Percentiles rank a stretch among this genome's conserved stretches.
phyloP scores from a whole-genome alignment of 2,888 invertebrate genomes.

The Drosophila affinis region DNA sequence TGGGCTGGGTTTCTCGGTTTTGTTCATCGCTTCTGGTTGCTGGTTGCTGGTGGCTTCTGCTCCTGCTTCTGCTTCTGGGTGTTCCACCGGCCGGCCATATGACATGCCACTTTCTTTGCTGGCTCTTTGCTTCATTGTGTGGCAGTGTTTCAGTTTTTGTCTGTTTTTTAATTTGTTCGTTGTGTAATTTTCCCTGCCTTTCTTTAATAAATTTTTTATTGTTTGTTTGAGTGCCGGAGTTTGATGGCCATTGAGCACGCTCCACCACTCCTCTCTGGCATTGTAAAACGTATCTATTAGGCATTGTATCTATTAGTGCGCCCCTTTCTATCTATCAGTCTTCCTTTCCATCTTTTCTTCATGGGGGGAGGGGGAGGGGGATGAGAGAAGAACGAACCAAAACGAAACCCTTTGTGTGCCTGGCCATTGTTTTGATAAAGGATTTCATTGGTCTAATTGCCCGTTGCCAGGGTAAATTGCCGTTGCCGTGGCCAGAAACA shows the following conservation, averaged over 20 bases:
- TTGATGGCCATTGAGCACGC: conserved; percentile 72
- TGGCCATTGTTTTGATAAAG: conserved; percentile 73
- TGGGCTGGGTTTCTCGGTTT: conserved; percentile 33
- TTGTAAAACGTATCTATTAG: conserved; percentile 72
- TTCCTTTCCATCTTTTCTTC: conserved; percentile 29
- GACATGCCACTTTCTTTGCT: conserved; percentile 70
- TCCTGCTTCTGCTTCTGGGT: conserved; percentile 68
- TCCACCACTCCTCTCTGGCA: conserved; percentile 34
- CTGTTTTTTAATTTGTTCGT: conserved; percentile 67
- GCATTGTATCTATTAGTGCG: conserved; percentile 65
- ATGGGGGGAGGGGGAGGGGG: conserved; percentile 7
- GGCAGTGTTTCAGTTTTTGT: conserved; percentile 33
- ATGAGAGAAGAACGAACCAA: conserved; percentile 20
- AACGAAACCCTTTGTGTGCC: conserved; percentile 46
- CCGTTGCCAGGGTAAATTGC: conserved; percentile 47
- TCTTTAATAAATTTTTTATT: conserved; percentile 78
- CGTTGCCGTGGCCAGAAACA: conserved; percentile 10
- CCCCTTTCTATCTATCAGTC: conserved; percentile 46
- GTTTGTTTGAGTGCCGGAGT: conserved; percentile 73
- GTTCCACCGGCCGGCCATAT: conserved; percentile 68
- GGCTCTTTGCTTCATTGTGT: conserved; percentile 42
- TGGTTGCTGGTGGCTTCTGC: conserved; percentile 30
- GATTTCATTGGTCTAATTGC: conserved; percentile 73
- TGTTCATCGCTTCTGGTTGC: background rate
- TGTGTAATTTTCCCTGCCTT: conserved; percentile 69